Percentiles rank a stretch among this genome's conserved stretches.
These are phyloP conservation scores for Drosophila pruinosa DNA, from an alignment of 1,140 invertebrate species.

Conservation along the genomic window DNA sequence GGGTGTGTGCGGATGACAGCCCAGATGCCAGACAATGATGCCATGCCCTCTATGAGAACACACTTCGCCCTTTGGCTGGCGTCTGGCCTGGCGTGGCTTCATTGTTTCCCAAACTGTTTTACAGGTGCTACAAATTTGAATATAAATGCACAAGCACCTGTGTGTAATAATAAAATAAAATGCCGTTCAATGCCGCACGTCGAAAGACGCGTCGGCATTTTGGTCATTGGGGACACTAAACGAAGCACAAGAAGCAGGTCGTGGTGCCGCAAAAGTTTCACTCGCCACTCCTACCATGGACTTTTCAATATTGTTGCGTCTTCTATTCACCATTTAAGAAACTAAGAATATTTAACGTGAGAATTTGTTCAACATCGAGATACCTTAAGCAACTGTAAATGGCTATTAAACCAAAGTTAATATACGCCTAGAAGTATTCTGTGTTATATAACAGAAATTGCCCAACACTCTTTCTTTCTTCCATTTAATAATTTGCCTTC, in stretches of 20 bases:
- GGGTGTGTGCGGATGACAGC: background rate
- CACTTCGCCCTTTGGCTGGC: slow-evolving; percentile 13
- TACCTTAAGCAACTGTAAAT: background rate
- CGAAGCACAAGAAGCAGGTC: background rate
- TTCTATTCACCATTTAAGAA: slow-evolving; percentile 56
- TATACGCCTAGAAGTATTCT: background rate
- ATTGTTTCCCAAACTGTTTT: slow-evolving; percentile 74
- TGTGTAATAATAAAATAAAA: slow-evolving; percentile 77
- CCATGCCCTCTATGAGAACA: slow-evolving; percentile 30
- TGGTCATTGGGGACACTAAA: slow-evolving; percentile 20
- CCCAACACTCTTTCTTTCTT: background rate
- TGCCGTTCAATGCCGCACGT: slow-evolving; percentile 58
- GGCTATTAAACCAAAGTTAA: background rate
- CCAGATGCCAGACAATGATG: slow-evolving; percentile 11
- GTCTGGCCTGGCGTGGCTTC: slow-evolving; percentile 55
- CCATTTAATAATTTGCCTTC: background rate
- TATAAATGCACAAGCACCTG: slow-evolving; percentile 72
- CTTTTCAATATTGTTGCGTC: slow-evolving; percentile 58
- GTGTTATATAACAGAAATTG: background rate
- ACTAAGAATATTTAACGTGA: slow-evolving; percentile 1
- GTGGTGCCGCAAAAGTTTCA: slow-evolving; percentile 39
- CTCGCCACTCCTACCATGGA: slow-evolving; percentile 27
- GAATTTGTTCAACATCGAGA: background rate
- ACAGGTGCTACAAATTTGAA: slow-evolving; percentile 80
- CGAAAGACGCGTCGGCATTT: slow-evolving; percentile 57